These are phyloP conservation scores for Trialeurodes vaporariorum DNA, from an alignment of 1,140 invertebrate genomes.

Conservation along the genomic window DNA sequence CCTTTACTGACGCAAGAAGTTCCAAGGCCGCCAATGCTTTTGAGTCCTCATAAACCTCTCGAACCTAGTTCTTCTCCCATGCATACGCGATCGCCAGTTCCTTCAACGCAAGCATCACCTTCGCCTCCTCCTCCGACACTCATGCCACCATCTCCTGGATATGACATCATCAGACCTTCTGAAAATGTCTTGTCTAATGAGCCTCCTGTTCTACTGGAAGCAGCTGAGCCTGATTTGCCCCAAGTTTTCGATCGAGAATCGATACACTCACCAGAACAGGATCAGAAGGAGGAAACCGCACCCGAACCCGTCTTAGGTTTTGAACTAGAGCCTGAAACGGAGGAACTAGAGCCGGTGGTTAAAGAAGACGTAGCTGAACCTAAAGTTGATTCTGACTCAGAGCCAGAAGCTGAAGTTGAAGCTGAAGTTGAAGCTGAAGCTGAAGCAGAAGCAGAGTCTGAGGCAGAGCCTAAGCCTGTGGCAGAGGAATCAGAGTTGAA, in stretches of 20 bases:
- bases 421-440: slow-evolving; percentile 2
- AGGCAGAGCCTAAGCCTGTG: too few species aligned
- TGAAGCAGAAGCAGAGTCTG: slow-evolving; percentile 3
- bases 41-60: neutral
- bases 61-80: neutral
- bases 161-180: neutral
- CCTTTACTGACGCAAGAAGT: slow-evolving; percentile 13
- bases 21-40: neutral
- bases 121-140: slow-evolving; percentile 17
- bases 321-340: too few species aligned
- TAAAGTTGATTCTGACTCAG: too few species aligned
- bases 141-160: neutral
- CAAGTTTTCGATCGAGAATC: too few species aligned
- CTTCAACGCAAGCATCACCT: slow-evolving; percentile 14
- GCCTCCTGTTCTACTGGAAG: too few species aligned
- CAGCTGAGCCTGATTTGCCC: too few species aligned
- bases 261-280: too few species aligned
- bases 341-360: too few species aligned
- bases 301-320: too few species aligned
- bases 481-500: too few species aligned
- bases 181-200: neutral
- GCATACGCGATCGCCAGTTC: neutral
- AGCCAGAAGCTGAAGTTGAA: slow-evolving; percentile 16
- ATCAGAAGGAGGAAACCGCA: too few species aligned
- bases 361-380: too few species aligned